phyloP scores from a whole-genome alignment of 1,140 invertebrate genomes.

The Apis laboriosa region DNA sequence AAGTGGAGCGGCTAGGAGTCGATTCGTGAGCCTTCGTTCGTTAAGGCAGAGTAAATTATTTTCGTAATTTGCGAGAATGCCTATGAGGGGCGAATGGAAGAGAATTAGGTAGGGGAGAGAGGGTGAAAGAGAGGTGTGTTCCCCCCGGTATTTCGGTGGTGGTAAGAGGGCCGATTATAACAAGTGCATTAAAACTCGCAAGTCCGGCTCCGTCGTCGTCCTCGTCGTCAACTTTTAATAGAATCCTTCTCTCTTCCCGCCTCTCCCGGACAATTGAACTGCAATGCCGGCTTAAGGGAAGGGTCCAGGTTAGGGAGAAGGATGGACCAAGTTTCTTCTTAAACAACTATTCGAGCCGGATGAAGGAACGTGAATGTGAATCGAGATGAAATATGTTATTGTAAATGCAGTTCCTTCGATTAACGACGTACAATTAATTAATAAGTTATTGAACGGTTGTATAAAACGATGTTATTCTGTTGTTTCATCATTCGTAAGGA shows the following conservation, averaged over 20 bases:
- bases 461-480: too few relatives aligned
- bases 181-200: conserved; percentile 75
- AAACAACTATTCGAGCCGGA: conserved; percentile 15
- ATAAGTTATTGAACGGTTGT: too few relatives aligned
- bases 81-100: conserved; percentile 10
- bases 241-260: conserved; percentile 58
- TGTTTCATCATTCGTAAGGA: too few relatives aligned
- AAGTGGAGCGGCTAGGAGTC: neutral
- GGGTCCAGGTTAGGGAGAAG: conserved; percentile 6
- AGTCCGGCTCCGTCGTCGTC: conserved; percentile 66
- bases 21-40: conserved; percentile 27
- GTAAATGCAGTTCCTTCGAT: too few relatives aligned
- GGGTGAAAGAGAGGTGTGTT: conserved; percentile 31
- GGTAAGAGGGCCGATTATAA: conserved; percentile 74
- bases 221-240: conserved; percentile 73
- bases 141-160: conserved; percentile 62
- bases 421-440: too few relatives aligned
- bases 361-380: neutral
- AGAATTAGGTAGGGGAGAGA: neutral
- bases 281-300: conserved; percentile 47
- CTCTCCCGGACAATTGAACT: conserved; percentile 64
- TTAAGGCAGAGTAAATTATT: conserved; percentile 73
- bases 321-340: conserved; percentile 3
- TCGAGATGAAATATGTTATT: neutral
- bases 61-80: conserved; percentile 71